phyloP scores from a whole-genome alignment of 2,797 vertebrate genomes.

The Vespertilio murinus region DNA sequence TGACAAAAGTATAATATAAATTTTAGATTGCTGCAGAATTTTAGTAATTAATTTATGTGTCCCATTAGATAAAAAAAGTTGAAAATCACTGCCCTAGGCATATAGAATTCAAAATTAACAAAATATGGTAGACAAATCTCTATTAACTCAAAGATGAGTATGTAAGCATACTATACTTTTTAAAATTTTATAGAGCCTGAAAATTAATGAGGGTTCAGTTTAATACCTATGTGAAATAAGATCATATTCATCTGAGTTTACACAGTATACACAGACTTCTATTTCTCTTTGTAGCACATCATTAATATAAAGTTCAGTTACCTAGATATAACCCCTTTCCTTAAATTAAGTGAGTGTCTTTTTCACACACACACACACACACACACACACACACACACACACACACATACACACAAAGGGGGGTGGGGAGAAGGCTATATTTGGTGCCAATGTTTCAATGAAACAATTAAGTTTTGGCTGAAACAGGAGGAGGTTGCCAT shows the following conservation, averaged over 20 bases:
- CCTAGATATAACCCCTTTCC: not conserved
- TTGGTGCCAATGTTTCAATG: not conserved
- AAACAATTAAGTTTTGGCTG: conserved; percentile 17
- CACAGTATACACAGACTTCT: not conserved
- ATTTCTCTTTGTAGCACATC: not conserved
- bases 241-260: not conserved
- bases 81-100: not conserved
- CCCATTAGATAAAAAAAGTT: not conserved
- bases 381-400: too few species aligned
- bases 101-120: not conserved
- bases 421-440: not conserved
- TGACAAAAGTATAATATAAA: not conserved
- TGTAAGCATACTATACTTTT: not conserved
- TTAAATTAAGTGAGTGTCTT: not conserved
- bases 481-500: not conserved
- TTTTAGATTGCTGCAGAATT: not conserved
- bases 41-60: not conserved
- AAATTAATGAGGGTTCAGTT: conserved; percentile 7
- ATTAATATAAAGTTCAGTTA: conserved; percentile 45
- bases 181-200: conserved; percentile 24
- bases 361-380: not conserved
- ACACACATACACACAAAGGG: too few species aligned
- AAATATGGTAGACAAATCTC: not conserved
- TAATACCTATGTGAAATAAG: not conserved
- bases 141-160: not conserved